phyloP scores from a whole-genome alignment of 2,888 invertebrate species.

The Priocnemis perturbator region DNA sequence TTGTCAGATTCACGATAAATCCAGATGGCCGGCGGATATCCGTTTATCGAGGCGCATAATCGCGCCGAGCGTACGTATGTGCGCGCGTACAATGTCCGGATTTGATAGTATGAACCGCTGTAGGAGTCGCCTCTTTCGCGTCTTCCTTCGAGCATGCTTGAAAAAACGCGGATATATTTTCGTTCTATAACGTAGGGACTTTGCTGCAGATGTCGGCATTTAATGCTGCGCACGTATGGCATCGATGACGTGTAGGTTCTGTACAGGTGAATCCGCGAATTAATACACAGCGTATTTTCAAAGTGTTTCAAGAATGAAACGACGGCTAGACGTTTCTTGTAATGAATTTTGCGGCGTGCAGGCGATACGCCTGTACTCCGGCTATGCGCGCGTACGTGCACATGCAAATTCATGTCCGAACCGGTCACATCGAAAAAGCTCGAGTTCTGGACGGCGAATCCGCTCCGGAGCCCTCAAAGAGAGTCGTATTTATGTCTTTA shows the following conservation, averaged over 20 bases:
- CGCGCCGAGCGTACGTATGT: conserved; percentile 31
- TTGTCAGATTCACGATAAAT: conserved; percentile 43
- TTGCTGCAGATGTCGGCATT: too few species aligned
- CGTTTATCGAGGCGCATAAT: conserved; percentile 43
- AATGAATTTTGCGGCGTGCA: too few species aligned
- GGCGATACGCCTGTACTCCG: too few species aligned
- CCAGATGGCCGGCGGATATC: conserved; percentile 41
- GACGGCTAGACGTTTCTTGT: too few species aligned
- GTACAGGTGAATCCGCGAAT: too few species aligned
- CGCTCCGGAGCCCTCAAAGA: conserved; percentile 26
- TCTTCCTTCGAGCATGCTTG: not conserved
- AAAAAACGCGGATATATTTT: too few species aligned
- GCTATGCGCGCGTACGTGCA: not conserved
- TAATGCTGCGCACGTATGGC: too few species aligned
- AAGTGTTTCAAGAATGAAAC: too few species aligned
- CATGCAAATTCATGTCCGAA: not conserved
- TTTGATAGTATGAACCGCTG: too few species aligned
- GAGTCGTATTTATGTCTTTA: conserved; percentile 48
- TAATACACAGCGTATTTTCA: too few species aligned
- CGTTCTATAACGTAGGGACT: too few species aligned
- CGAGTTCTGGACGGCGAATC: conserved; percentile 9
- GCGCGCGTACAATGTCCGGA: not conserved
- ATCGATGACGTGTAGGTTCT: too few species aligned
- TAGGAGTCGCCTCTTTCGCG: not conserved
- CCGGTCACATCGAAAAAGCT: conserved; percentile 44